Evolutionary conservation across 2,113 vertebrate genomes (phyloP), one percentile per base, ranked within the genome.

Genomic region (Neolamprologus brichardi): DNA sequence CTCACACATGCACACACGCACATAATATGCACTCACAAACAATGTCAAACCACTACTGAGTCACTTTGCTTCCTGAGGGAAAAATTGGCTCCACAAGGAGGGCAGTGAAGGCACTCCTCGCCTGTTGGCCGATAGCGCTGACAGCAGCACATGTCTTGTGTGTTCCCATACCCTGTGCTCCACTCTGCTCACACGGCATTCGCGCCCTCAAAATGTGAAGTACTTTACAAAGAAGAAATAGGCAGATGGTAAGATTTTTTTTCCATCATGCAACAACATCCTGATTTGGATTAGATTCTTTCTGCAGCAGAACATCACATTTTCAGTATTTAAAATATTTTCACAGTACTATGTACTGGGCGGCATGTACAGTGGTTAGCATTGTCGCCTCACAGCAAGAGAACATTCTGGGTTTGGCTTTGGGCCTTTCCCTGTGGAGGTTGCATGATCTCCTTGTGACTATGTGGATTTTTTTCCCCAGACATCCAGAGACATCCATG

Each of bases 31-130:
- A 89, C 91, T 88, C 91, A 84, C 90, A 93, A 88, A 94, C 90
- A 92, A 90, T 89, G 88, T 90, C 84, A 87, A 88, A 96, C 95
- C 95, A 94, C 95, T 92, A 91, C 93, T 95, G 95, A 96, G 93
- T 96, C 95, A 96, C 84, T 93, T 87, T 86, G 89, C 93, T 95
- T 96, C 93, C 94, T 94, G 91, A 87, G 91, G 94, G 94, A 93
- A 95, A 95, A 91, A 64, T 80, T 88, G 77, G 89, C 85, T 95
- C 93, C 91, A 94, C 89, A 85, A 88, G 88, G 85, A 83, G 90
- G 90, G 88, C 90, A 86, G 88, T 67, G 81, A 86, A 93, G 94
- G 87, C 90, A 70, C 90, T 93, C 89, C 93, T 93, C 28, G 81
- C 49, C 87, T 85, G 88, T 84, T 86, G 91, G 92, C 67, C 67